Conservation (phyloP, 2,888 invertebrate genomes). For the Xylocampa areola region DNA sequence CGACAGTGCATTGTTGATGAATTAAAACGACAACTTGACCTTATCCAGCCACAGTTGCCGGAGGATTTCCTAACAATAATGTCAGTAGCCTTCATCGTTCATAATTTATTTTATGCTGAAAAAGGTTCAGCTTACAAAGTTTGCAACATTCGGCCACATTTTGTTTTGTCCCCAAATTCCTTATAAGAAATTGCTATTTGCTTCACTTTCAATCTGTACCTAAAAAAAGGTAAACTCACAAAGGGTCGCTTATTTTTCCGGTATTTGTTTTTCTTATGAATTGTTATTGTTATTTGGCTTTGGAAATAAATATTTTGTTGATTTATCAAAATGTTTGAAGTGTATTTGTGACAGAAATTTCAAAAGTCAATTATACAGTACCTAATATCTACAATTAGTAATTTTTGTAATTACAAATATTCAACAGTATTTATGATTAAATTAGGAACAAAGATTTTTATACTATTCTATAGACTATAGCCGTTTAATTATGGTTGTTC, state of each 20-base stretch:
- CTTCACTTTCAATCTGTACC: constrained; percentile 8
- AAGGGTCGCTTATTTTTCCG: constrained; percentile 13
- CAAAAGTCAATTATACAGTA: not conserved
- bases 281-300: constrained; percentile 6
- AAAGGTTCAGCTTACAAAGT: not conserved
- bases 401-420: no score
- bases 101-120: constrained; percentile 9
- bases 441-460: no score
- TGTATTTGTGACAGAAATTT: not conserved
- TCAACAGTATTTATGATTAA: no score
- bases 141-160: constrained; percentile 1
- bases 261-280: constrained; percentile 9
- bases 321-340: constrained; percentile 4
- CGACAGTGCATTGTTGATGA: constrained; percentile 63
- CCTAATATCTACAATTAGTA: no score
- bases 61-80: constrained; percentile 67
- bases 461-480: no score
- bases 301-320: constrained; percentile 2
- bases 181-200: constrained; percentile 3
- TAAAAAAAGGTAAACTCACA: constrained; percentile 13
- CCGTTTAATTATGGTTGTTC: no score
- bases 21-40: constrained; percentile 60
- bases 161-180: constrained; percentile 7
- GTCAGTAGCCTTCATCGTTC: constrained; percentile 58
- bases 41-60: constrained; percentile 63